Percentiles rank a stretch among this genome's conserved stretches.
phyloP scores from a whole-genome alignment of 2,888 invertebrate species.

The Hirtodrosophila duncani region DNA sequence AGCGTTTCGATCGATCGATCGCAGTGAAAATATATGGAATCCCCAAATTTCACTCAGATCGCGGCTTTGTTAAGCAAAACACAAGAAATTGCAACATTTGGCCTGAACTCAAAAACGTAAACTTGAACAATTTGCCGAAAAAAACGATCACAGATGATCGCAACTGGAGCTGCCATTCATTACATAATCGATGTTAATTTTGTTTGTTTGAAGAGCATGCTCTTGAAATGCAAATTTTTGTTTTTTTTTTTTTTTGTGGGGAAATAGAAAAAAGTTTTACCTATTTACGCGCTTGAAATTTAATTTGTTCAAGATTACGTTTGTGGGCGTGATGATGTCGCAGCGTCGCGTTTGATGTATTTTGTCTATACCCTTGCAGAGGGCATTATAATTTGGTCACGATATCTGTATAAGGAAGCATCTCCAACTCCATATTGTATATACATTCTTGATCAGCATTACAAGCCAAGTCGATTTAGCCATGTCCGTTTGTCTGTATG shows the following conservation, averaged over 20 bases:
- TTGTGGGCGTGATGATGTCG: conserved; percentile 33
- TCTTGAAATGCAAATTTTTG: conserved; percentile 28
- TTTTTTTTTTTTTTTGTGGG: neutral
- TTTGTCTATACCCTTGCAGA: too few species aligned
- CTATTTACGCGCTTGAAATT: conserved; percentile 56
- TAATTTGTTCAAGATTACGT: conserved; percentile 39
- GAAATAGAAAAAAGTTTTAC: conserved; percentile 1
- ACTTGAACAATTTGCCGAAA: conserved; percentile 19
- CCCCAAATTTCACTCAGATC: conserved; percentile 31
- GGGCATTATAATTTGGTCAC: too few species aligned
- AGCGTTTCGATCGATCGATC: too few species aligned
- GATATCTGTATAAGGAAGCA: too few species aligned
- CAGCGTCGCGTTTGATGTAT: conserved; percentile 4
- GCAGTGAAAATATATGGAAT: conserved; percentile 26
- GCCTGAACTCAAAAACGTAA: conserved; percentile 40
- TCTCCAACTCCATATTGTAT: too few species aligned
- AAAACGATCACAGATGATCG: conserved; percentile 27
- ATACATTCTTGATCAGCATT: too few species aligned
- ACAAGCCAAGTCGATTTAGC: too few species aligned
- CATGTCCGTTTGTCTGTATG: too few species aligned
- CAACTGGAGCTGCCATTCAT: conserved; percentile 41
- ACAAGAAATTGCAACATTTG: conserved; percentile 22
- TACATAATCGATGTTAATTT: conserved; percentile 63
- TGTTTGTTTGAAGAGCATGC: too few species aligned
- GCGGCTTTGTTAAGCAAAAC: conserved; percentile 20